Base-by-base conservation (phyloP, 1,140 invertebrate genomes). In the Scaptomyza hsui region DNA sequence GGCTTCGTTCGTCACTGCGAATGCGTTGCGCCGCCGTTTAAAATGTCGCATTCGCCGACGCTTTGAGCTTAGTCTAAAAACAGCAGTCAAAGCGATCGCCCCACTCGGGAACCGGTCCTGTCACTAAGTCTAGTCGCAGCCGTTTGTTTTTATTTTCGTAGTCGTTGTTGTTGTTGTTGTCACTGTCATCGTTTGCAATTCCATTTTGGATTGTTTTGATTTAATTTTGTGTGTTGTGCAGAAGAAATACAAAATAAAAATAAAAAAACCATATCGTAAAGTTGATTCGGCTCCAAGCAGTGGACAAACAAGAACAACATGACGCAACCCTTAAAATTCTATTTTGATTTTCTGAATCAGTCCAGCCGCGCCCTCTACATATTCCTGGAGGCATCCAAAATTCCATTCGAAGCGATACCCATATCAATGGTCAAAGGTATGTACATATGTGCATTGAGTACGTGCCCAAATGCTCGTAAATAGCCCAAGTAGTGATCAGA, bases 361-460 rank as follows among this genome's bases (percentile, higher is more conserved):
- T 95, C 95, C 13, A 93, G 93, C n/a, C 93, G 95, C 70, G 94
- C 95, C 4, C 48, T 96, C n/a, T 94, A 94, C 51, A 94, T 96
- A 71, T 94, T 96, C 79, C 72, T 96, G 39, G 94, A 94, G 89
- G 75, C 92, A 16, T 93, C 92, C 47, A 93, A 94, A 39, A 94
- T 96, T 60, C 94, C 94, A 3, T 95, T 94, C 88, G 93, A 94
- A 76, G 57, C 80, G 13, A 91, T 92, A 69, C 76, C 86, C 24
- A 92, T 95, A 53, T 93, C 93, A 52, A 77, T 96, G 64, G 67
- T 90, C 55, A 94, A 94, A 90, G 92, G 92, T 93, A 81, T 78
- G 32, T 37, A 26, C 32, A n/a, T 37, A 4, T 37, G 60, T n/a
- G n/a, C n/a, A n/a, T 88, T 47, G 39, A 42, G 26, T 69, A 69